These are phyloP conservation scores for Drosophila limbata DNA, from an alignment of 2,888 invertebrate genomes.

Conservation along the genomic window DNA sequence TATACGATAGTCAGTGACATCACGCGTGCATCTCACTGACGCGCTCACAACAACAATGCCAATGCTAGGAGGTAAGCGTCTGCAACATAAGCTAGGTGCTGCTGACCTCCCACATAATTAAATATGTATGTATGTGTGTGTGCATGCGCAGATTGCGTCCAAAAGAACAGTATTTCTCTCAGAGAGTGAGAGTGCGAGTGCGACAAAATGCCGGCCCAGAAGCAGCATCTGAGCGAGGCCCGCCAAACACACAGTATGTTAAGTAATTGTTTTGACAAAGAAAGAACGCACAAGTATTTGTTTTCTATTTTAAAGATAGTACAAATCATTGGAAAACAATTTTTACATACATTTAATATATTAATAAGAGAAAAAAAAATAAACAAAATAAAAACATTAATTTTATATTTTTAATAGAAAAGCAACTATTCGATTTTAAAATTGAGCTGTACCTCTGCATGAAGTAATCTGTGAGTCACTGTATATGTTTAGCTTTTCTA, in stretches of 20 bases:
- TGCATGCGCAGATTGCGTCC: slow-evolving; percentile 49
- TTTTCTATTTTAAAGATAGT: too few species aligned
- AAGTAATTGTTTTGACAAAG: neutral
- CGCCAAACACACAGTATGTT: neutral
- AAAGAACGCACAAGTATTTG: too few species aligned
- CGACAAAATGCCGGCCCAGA: slow-evolving; percentile 29
- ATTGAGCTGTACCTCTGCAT: neutral
- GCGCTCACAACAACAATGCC: slow-evolving; percentile 1
- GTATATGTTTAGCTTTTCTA: slow-evolving; percentile 3
- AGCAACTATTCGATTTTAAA: neutral
- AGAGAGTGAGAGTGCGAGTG: slow-evolving; percentile 24
- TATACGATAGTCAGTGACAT: slow-evolving; percentile 21
- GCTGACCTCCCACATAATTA: slow-evolving; percentile 14
- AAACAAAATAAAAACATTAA: too few species aligned
- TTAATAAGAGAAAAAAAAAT: too few species aligned
- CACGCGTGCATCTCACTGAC: slow-evolving; percentile 14
- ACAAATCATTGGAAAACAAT: too few species aligned
- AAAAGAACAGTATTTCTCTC: slow-evolving; percentile 9
- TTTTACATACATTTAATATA: too few species aligned
- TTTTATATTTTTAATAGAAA: neutral
- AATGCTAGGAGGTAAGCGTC: neutral
- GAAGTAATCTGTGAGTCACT: neutral
- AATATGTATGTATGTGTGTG: slow-evolving; percentile 1
- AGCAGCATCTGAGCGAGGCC: slow-evolving; percentile 37
- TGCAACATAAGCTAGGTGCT: slow-evolving; percentile 9